Conservation (phyloP, 2,888 invertebrate genomes). For the Isotomurus palustris region DNA sequence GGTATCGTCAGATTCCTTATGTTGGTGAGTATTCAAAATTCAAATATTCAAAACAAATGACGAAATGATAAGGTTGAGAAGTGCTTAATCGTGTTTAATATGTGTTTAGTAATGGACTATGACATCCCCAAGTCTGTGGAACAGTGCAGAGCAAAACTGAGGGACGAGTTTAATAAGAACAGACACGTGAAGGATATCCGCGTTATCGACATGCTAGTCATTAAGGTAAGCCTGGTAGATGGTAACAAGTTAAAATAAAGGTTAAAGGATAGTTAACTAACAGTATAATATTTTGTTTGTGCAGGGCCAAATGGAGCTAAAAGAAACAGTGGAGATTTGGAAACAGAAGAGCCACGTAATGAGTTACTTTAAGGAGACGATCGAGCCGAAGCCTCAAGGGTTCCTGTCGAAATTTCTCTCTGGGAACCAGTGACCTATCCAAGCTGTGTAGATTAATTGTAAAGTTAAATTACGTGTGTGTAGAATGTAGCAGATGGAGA, state of each 20-base stretch:
- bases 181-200: constrained; percentile 75
- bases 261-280: background rate
- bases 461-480: no score
- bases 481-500: no score
- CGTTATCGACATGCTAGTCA: constrained; percentile 83
- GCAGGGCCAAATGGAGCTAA: constrained; percentile 91
- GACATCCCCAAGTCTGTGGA: constrained; percentile 71
- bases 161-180: constrained; percentile 73
- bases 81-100: background rate
- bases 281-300: constrained; percentile 44
- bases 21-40: constrained; percentile 61
- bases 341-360: constrained; percentile 85
- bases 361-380: constrained; percentile 78
- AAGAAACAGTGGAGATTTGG: constrained; percentile 80
- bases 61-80: background rate
- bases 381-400: constrained; percentile 79
- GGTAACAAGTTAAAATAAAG: background rate
- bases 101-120: constrained; percentile 68
- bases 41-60: background rate
- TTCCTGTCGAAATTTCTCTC: constrained; percentile 86
- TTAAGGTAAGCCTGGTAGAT: constrained; percentile 64
- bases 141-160: constrained; percentile 66
- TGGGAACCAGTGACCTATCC: constrained; percentile 53
- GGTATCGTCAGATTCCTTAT: constrained; percentile 87
- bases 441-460: no score